Evolutionary conservation across 2,888 invertebrate genomes (phyloP).

Genomic region (Holacanthella duospinosa): DNA sequence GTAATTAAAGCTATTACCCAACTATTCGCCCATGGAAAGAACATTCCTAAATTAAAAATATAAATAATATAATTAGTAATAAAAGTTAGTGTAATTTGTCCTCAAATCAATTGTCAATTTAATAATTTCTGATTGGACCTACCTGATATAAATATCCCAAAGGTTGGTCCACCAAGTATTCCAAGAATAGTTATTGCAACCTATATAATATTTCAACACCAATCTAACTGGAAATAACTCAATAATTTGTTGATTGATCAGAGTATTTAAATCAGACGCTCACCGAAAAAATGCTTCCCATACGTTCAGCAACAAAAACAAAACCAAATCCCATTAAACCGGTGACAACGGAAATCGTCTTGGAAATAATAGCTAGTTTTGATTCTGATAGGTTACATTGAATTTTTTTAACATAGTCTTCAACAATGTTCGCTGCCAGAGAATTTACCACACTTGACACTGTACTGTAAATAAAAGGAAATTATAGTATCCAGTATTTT

Average conservation of each 20-base stretch:
- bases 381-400: conserved; percentile 39
- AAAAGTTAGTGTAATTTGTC: background rate
- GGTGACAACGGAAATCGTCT: conserved; percentile 55
- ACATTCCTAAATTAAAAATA: conserved; percentile 53
- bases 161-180: conserved; percentile 75
- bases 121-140: background rate
- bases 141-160: conserved; percentile 67
- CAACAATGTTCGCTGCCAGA: conserved; percentile 76
- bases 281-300: conserved; percentile 42
- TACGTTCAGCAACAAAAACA: conserved; percentile 75
- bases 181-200: conserved; percentile 80
- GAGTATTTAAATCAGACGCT: too few species aligned
- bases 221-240: background rate
- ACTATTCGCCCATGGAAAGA: conserved; percentile 74
- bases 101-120: background rate
- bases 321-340: conserved; percentile 66
- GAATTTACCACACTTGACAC: conserved; percentile 93
- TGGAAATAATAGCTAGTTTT: conserved; percentile 60
- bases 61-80: too few species aligned
- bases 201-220: conserved; percentile 39
- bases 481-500: background rate
- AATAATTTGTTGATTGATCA: background rate
- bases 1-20: too few species aligned
- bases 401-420: conserved; percentile 58
- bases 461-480: conserved; percentile 53